Evolutionary conservation across 2,113 vertebrate genomes (phyloP), one percentile per base, ranked within the genome.

Genomic region (Salvator merianae): DNA sequence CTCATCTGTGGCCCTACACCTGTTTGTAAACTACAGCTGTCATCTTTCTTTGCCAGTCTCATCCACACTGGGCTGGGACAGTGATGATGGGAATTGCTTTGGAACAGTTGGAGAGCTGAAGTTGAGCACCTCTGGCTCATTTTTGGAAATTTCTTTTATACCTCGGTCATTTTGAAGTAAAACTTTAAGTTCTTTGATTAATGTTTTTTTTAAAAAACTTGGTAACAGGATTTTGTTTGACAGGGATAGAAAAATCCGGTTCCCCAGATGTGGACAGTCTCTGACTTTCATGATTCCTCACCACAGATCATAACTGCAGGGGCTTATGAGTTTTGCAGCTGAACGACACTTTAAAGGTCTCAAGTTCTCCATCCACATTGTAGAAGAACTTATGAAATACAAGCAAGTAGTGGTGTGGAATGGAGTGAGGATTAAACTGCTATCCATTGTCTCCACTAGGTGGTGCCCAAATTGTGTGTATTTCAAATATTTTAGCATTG

Each of bases 381-480:
- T 53, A 53, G 10, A 53, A n/a, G n/a, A n/a, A n/a, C n/a, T n/a
- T n/a, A n/a, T n/a, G n/a, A n/a, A n/a, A n/a, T n/a, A n/a, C n/a
- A n/a, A n/a, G n/a, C n/a, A n/a, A n/a, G n/a, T n/a, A n/a, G 16
- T 20, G 4, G 18, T 18, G 28, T 30, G 34, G 7, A 9, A 28
- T 9, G 69, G 12, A 5, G 4, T 16, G 10, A 0, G 8, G 26
- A n/a, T 36, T 76, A 76, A 66, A 36, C n/a, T 9, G 13, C 50
- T 68, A 6, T n/a, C 1, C 55, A 24, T 9, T n/a, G 59, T 55
- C 38, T 53, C 84, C 84, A 53, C 84, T 80, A 85, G 84, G n/a
- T 80, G 84, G 84, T 85, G 77, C 77, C 32, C 69, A 50, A 55
- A 36, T 7, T 13, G 68, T 72, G 13, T n/a, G 7, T 38, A 72